Evolutionary conservation across 2,888 invertebrate species (phyloP), one percentile per base, ranked within the genome.

Genomic region (Polydrusus tereticollis): DNA sequence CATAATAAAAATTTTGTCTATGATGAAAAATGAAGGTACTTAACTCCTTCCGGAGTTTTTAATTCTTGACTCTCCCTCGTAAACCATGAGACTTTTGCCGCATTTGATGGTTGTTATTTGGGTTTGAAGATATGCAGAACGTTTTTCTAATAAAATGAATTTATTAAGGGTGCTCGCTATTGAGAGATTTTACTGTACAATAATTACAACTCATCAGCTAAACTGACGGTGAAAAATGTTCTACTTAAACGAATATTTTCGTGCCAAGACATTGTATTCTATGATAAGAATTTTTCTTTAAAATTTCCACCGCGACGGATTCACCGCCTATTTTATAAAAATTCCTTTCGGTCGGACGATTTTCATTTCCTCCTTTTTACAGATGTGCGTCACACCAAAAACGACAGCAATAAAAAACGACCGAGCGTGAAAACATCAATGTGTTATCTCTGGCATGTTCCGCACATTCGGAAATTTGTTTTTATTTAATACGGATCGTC

Each of bases 241-340:
- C n/a, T 60, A 38, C 21, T 43, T 41, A 18, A 43, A 12, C 8
- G 43, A 60, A 21, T 60, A 23, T 14, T 62, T 29, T 45, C 26
- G 8, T 18, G 38, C 7, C 18, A 41, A n/a, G 23, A 21, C 43
- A 18, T 62, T 47, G 10, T 23, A 47, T 45, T 18, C 45, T 29
- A 47, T 47, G 47, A 33, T 50, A 45, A 4, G 43, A 55, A 57
- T 57, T 57, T 65, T 43, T 29, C 41, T 21, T 41, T 43, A 36
- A 67, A 58, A 38, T 59, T 50, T 67, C 36, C 57, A 10, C 26
- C 26, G 41, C 59, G 10, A 33, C 23, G 47, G 47, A 26, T 66
- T 52, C 59, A 4, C 36, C 59, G 67, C 21, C 50, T 57, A 67
- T 67, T 67, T 67, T 58, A 67, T 67, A 59, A 47, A 66, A 67